Conservation (phyloP, 2,888 invertebrate species). For the Agriopis leucophaearia region DNA sequence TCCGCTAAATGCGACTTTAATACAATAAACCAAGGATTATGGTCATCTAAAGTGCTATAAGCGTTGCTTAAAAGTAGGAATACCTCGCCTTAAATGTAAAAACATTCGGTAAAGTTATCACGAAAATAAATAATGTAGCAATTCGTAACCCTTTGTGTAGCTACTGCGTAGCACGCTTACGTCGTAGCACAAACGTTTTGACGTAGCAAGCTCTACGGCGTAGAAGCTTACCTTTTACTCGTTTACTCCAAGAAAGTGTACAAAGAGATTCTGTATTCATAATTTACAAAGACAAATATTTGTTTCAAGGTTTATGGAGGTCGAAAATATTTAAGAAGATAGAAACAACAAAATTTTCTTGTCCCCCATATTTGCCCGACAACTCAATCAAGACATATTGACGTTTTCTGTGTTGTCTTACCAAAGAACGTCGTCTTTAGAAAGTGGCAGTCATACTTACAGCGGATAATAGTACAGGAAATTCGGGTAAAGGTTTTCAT, state of each 20-base stretch:
- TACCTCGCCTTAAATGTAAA: no score
- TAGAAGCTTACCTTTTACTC: slow-evolving; percentile 8
- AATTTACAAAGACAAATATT: slow-evolving; percentile 5
- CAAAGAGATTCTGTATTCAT: slow-evolving; percentile 1
- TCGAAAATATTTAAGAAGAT: slow-evolving; percentile 7
- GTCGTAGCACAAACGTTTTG: slow-evolving; percentile 25
- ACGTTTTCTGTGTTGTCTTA: slow-evolving; percentile 37
- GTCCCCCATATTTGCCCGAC: slow-evolving; percentile 22
- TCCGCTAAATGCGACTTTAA: no score
- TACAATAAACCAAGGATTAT: no score
- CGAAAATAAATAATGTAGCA: slow-evolving; percentile 2
- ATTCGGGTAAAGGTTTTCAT: no score
- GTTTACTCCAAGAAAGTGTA: slow-evolving; percentile 6
- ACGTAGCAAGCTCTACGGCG: slow-evolving; percentile 19
- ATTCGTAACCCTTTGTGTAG: slow-evolving; percentile 21
- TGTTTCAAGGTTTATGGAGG: slow-evolving; percentile 1
- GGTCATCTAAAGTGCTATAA: no score
- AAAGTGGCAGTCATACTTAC: slow-evolving; percentile 8
- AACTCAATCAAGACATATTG: slow-evolving; percentile 41
- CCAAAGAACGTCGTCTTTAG: slow-evolving; percentile 20
- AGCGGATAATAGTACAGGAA: no score
- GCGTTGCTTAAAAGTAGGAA: no score
- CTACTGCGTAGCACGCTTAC: slow-evolving; percentile 27
- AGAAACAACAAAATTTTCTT: slow-evolving; percentile 13
- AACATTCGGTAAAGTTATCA: not conserved